Evolutionary conservation across 64 coral and sea anemone species (phyloP).

Genomic region (Astreopora myriophthalma): DNA sequence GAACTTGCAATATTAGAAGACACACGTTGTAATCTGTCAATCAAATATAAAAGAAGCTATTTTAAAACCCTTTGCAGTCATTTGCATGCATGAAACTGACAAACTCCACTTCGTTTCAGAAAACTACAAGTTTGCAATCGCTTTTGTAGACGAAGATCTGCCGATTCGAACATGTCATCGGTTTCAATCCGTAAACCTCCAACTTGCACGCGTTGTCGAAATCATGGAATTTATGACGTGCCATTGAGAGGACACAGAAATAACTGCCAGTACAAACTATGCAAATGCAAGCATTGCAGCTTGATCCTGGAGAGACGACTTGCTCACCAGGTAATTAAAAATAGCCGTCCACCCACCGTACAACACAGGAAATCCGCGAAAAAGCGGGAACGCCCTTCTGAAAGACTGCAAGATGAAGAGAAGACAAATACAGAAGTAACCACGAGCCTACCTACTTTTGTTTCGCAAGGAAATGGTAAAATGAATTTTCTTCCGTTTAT

Average conservation of each 20-base stretch:
- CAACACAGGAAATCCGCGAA: neutral
- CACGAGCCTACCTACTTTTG: neutral
- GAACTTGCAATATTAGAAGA: no score
- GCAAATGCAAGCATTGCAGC: neutral
- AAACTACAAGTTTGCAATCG: neutral
- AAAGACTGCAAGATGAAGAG: neutral
- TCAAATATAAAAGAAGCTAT: neutral
- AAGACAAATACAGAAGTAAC: neutral
- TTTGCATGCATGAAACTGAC: neutral
- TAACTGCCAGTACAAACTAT: neutral
- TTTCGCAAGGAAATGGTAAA: neutral
- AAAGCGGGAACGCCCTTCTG: neutral
- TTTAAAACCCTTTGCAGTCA: neutral
- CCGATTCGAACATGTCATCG: neutral
- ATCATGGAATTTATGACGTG: constrained; percentile 17
- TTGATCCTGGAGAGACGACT: constrained; percentile 7
- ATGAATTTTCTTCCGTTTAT: neutral
- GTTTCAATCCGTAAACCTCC: neutral
- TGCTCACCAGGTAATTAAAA: neutral
- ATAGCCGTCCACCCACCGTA: neutral
- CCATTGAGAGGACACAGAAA: constrained; percentile 27
- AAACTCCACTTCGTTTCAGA: neutral
- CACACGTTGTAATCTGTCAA: neutral
- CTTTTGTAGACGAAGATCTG: no score
- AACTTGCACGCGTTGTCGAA: constrained; percentile 10